phyloP scores from a whole-genome alignment of 2,888 invertebrate genomes.

The Acrobasis suavella region DNA sequence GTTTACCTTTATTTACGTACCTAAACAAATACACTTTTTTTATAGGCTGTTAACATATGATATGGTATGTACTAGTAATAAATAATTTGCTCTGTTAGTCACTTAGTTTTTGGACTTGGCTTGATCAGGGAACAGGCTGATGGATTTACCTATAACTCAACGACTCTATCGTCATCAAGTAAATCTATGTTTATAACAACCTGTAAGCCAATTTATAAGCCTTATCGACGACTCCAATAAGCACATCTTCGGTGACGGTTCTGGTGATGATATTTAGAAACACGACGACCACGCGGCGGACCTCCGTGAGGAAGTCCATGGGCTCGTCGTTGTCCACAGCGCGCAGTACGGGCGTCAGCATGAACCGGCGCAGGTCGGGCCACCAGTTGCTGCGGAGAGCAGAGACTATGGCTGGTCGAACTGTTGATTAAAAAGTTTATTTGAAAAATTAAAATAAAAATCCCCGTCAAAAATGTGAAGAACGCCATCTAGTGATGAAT shows the following conservation, averaged over 20 bases:
- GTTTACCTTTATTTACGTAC: no score
- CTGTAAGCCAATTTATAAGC: constrained; percentile 68
- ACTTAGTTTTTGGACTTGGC: no score
- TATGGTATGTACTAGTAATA: no score
- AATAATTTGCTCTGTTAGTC: no score
- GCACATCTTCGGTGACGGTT: constrained; percentile 56
- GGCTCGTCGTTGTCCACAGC: constrained; percentile 86
- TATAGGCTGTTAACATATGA: no score
- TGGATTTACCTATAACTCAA: no score
- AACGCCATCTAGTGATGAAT: no score
- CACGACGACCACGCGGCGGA: constrained; percentile 86
- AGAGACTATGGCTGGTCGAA: constrained; percentile 56
- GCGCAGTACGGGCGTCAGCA: constrained; percentile 82
- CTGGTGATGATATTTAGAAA: constrained; percentile 84
- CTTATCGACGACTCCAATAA: constrained; percentile 76
- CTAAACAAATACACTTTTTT: no score
- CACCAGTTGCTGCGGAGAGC: constrained; percentile 55
- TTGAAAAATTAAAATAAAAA: no score
- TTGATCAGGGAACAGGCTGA: no score
- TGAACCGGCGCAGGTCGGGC: constrained; percentile 78
- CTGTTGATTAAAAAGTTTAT: constrained; percentile 34
- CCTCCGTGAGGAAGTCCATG: constrained; percentile 87
- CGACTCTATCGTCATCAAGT: not conserved
- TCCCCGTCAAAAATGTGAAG: no score
- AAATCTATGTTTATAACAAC: constrained; percentile 33